Conservation (phyloP, 1,140 invertebrate species). For the Mylabris phalerata region DNA sequence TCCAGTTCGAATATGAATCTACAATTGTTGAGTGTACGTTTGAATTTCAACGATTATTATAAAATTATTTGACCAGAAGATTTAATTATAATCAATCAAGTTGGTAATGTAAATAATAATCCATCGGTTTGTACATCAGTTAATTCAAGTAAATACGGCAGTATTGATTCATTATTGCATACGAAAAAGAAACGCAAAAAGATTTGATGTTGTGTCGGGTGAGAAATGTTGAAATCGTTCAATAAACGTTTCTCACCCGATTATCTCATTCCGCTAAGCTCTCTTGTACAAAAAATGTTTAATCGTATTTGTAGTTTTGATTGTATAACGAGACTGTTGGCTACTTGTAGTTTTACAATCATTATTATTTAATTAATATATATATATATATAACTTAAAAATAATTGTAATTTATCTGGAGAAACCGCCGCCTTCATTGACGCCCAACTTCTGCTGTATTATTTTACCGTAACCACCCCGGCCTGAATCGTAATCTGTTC, state of each 20-base stretch:
- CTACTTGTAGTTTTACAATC: too few relatives aligned
- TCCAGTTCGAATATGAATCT: slow-evolving; percentile 57
- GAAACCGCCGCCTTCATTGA: slow-evolving; percentile 25
- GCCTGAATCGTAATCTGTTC: slow-evolving; percentile 94
- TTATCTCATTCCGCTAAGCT: not conserved
- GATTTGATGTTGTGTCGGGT: slow-evolving; percentile 39
- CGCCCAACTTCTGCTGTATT: slow-evolving; percentile 70
- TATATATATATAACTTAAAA: too few relatives aligned
- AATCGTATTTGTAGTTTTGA: too few relatives aligned
- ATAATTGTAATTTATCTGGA: slow-evolving; percentile 16
- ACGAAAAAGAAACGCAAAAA: slow-evolving; percentile 32
- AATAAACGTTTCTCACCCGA: too few relatives aligned
- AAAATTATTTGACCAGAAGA: slow-evolving; percentile 45
- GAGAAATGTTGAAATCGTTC: slow-evolving; percentile 10
- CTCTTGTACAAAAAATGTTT: too few relatives aligned
- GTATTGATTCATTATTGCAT: slow-evolving; percentile 29
- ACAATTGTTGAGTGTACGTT: slow-evolving; percentile 78
- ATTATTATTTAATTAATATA: too few relatives aligned
- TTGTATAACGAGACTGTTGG: too few relatives aligned
- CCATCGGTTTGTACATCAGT: not conserved
- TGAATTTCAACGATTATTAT: slow-evolving; percentile 90
- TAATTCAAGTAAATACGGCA: slow-evolving; percentile 31
- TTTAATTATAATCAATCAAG: not conserved
- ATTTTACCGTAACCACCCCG: slow-evolving; percentile 96
- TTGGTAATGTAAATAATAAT: not conserved